These are phyloP conservation scores for Parotocinclus haroldoi DNA, from an alignment of 2,797 vertebrate species.

Conservation along the genomic window DNA sequence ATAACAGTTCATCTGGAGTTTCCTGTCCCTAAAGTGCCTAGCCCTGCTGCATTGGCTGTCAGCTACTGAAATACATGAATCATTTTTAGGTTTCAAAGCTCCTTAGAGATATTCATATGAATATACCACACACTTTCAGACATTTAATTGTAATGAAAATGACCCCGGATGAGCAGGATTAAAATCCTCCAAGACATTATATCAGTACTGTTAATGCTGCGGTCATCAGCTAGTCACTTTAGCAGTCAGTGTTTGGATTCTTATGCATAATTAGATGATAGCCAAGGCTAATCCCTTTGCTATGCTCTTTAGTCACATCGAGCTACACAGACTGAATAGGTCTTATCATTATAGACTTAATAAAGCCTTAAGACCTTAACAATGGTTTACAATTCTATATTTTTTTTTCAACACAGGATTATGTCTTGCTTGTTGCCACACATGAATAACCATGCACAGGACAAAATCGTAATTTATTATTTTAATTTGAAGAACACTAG, in stretches of 20 bases:
- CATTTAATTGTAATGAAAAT: not conserved
- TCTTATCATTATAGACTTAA: not conserved
- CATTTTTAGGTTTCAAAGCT: not conserved
- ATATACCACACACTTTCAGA: not conserved
- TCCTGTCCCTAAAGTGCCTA: not conserved
- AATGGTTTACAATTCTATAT: no score
- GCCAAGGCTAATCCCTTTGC: constrained; percentile 29
- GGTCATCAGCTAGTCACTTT: not conserved
- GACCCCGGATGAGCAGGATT: not conserved
- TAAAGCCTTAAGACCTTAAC: not conserved
- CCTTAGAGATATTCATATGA: not conserved
- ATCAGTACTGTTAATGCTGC: not conserved
- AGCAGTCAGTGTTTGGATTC: not conserved
- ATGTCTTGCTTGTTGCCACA: no score
- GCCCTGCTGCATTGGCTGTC: not conserved
- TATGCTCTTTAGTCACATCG: constrained; percentile 34
- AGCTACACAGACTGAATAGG: not conserved
- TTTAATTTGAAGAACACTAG: no score
- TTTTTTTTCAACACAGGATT: no score
- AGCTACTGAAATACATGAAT: not conserved
- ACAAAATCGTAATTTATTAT: no score
- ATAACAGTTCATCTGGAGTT: not conserved
- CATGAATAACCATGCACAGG: no score
- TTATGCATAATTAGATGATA: constrained; percentile 26
- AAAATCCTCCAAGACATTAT: not conserved